Percentiles rank a stretch among this genome's conserved stretches.
Evolutionary conservation across 64 coral and sea anemone species (phyloP).

Genomic region (Dendronephthya gigantea): DNA sequence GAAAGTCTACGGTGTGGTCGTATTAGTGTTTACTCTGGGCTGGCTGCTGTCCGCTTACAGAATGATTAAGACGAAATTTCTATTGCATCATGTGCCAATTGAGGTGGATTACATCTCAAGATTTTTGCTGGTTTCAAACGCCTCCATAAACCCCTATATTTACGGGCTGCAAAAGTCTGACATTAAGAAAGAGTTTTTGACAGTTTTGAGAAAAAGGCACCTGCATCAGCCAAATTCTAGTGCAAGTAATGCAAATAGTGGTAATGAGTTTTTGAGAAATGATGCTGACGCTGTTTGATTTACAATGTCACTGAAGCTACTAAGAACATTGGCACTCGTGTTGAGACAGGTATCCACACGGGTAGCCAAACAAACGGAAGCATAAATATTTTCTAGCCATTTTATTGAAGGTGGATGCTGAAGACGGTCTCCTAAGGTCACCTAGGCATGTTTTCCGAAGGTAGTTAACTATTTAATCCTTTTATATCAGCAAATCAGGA

Average conservation of each 20-base stretch:
- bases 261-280: not conserved
- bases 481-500: too few relatives aligned
- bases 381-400: not conserved
- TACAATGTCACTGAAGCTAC: not conserved
- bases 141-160: not conserved
- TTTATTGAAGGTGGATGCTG: too few relatives aligned
- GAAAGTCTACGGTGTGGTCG: constrained; percentile 1
- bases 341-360: not conserved
- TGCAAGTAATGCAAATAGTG: not conserved
- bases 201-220: not conserved
- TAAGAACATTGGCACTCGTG: not conserved
- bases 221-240: not conserved
- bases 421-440: too few relatives aligned
- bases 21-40: not conserved
- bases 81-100: not conserved
- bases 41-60: not conserved
- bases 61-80: not conserved
- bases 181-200: constrained; percentile 7
- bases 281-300: not conserved
- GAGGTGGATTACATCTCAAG: not conserved
- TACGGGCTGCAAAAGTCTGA: not conserved
- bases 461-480: too few relatives aligned
- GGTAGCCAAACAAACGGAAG: too few relatives aligned
- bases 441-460: too few relatives aligned
- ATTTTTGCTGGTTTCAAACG: not conserved